Evolutionary conservation across 30 jellyfish, hydroid and myxozoan species (phyloP).

Genomic region (Pelagia noctiluca): DNA sequence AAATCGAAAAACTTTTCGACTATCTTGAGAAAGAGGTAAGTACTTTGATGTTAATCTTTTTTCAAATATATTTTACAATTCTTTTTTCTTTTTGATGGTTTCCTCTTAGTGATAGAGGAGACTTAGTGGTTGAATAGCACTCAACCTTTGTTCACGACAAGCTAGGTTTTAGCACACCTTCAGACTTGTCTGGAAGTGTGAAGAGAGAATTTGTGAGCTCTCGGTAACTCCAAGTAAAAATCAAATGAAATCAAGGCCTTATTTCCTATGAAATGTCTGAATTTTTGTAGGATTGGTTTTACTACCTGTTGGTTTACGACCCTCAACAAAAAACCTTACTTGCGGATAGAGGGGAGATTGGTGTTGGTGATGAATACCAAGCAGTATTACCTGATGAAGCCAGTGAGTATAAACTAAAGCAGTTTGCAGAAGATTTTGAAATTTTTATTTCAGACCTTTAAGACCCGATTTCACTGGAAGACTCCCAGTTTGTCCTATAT

Average conservation of each 20-base stretch:
- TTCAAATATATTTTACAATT: neutral
- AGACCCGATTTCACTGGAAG: too few relatives aligned
- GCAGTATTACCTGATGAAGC: constrained; percentile 77
- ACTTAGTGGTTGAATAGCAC: neutral
- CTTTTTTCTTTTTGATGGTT: neutral
- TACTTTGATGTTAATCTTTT: neutral
- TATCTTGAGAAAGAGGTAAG: constrained; percentile 84
- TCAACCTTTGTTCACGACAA: neutral
- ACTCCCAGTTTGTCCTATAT: too few relatives aligned
- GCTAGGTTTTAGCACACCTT: too few relatives aligned
- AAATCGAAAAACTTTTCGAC: constrained; percentile 86
- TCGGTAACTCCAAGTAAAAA: too few relatives aligned
- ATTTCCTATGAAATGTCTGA: neutral
- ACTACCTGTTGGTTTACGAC: constrained; percentile 92
- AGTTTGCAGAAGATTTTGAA: neutral
- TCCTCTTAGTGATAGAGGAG: neutral
- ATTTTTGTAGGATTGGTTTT: constrained; percentile 88
- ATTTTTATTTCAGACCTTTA: neutral
- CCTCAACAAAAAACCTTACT: constrained; percentile 98
- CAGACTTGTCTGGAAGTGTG: too few relatives aligned
- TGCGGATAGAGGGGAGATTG: constrained; percentile 99
- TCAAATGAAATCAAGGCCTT: neutral
- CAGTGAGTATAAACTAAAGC: constrained; percentile 40
- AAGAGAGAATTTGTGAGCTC: too few relatives aligned
- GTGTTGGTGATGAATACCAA: constrained; percentile 98